Evolutionary conservation across 2,797 vertebrate species (phyloP), one percentile per base, ranked within the genome.

Genomic region (Enteromius paludinosus): DNA sequence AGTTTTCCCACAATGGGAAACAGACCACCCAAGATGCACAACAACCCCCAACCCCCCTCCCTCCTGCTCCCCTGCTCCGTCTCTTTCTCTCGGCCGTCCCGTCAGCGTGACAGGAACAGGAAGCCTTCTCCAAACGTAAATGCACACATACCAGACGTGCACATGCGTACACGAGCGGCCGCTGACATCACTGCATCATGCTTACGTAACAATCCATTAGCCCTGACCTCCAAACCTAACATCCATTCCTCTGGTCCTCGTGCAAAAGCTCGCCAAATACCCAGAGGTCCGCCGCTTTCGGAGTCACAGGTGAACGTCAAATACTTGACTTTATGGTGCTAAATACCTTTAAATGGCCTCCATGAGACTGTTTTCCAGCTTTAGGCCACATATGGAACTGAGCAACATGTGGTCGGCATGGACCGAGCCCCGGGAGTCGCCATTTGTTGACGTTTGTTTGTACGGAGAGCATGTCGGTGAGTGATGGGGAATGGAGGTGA

Each of bases 11-110:
- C 94, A 95, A 95, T 93, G 88, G 91, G 93, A 93, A 93, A 92
- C 89, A 93, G 95, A 95, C 94, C 94, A 95, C 95, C 94, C 94
- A 95, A 93, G 93, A 94, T 95, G 95, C 93, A 94, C 94, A 94
- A 94, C 87, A 93, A 90, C 92, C 91, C 92, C 93, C 90, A n/a
- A 69, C 82, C 33, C 73, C 90, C 88, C 90, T 86, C 87, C 87
- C 90, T 89, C 70, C 89, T 90, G 88, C 89, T 68, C 77, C 38
- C n/a, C 62, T 69, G 65, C 79, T 85, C 82, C 14, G 38, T 15
- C 18, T 78, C 59, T 38, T 65, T 61, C 75, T 52, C 52, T 72
- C 65, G 25, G 92, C 89, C 33, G 20, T 91, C 90, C 92, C 88
- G 90, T 92, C 90, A 89, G 89, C 87, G 86, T 90, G 90, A 89